Base-by-base conservation (phyloP, 2,888 invertebrate species). In the Pogonocherus hispidulus region DNA sequence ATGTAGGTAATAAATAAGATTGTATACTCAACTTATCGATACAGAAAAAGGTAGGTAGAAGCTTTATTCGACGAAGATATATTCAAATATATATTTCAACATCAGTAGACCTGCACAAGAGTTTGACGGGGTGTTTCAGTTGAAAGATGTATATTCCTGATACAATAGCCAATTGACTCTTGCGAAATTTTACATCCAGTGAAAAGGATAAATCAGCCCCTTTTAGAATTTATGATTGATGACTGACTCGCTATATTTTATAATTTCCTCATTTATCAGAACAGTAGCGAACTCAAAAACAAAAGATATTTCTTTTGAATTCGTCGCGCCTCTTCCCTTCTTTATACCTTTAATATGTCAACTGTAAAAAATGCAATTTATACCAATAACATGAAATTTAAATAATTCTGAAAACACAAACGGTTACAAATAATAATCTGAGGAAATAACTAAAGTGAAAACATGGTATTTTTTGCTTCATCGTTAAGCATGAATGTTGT, bases 241-340 rank as follows among this genome's bases (percentile, higher is more conserved):
- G 47, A 47, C 35, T 59, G 59, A 59, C 47, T 59, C 27, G 32
- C 46, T 35, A 47, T 59, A 59, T 35, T 59, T 35, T 16, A 59
- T 27, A 59, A 59, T 59, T 59, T 59, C 59, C 59, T 59, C 59
- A 59, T 59, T 59, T 59, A 59, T 59, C 59, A 59, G n/a, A 32
- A 59, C 35, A 16, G 35, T n/a, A 27, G 46, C 19, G 32, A 59
- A 59, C 16, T 59, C 59, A 47, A 59, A 59, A 59, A 59, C 59
- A 59, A 59, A 57, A 35, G 47, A 32, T 11, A 18, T 46, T 54
- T 47, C 22, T 41, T 44, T 47, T 41, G 14, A n/a, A 41, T 41
- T 41, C 14, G 11, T 14, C 41, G 20, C 47, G 32, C 22, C 18
- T 32, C 47, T 19, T 47, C 47, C 19, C 14, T 35, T 47, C 47